A percentile compares a stretch with the other conserved stretches of the same genome.
Evolutionary conservation across 2,113 vertebrate species (phyloP).

Genomic region (Mustela nigripes): DNA sequence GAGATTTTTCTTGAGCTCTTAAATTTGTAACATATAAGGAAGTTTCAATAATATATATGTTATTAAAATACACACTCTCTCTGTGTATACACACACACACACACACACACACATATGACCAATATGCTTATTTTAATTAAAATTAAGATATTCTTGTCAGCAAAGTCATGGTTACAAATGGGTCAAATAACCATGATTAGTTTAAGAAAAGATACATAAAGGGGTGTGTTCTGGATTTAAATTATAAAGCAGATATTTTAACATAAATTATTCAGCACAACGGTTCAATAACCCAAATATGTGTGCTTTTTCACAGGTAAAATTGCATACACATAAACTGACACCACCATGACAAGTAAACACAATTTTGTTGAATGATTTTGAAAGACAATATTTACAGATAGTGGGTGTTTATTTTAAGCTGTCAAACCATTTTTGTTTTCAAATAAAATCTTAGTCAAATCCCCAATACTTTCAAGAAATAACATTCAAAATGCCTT

Average conservation of each 20-base stretch:
- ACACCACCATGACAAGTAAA: background rate
- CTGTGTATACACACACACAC: too few species aligned
- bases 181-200: background rate
- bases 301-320: background rate
- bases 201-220: background rate
- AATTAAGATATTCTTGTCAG: constrained; percentile 13
- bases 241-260: constrained; percentile 48
- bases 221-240: background rate
- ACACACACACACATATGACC: background rate
- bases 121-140: constrained; percentile 15
- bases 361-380: constrained; percentile 37
- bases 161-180: constrained; percentile 28
- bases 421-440: constrained; percentile 36
- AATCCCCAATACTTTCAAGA: background rate
- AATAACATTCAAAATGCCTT: constrained; percentile 1
- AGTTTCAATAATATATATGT: background rate
- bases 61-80: background rate
- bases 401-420: constrained; percentile 59
- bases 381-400: constrained; percentile 46
- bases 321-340: constrained; percentile 20
- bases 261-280: background rate
- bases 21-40: background rate
- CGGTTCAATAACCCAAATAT: background rate
- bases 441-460: constrained; percentile 49
- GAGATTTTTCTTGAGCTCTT: background rate